These are phyloP conservation scores for Coecobrya sp. DNA, from an alignment of 2,888 invertebrate genomes.

Conservation along the genomic window DNA sequence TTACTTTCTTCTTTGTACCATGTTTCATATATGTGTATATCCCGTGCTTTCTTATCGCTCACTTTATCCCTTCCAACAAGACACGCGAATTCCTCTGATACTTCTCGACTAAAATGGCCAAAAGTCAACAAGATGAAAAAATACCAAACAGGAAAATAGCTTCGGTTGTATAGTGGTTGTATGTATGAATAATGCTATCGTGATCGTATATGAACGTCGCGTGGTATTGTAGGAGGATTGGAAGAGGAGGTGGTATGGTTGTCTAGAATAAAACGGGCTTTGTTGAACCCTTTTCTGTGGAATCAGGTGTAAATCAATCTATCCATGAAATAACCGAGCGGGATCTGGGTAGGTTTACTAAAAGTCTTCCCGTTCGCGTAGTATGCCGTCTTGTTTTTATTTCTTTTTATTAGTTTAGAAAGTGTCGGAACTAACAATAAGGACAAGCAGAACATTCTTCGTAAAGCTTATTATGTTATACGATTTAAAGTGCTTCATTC, in stretches of 20 bases:
- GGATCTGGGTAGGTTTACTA: background rate
- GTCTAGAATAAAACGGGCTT: conserved; percentile 50
- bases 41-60: background rate
- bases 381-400: background rate
- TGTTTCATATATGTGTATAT: background rate
- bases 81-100: conserved; percentile 69
- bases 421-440: background rate
- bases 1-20: background rate
- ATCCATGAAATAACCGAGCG: conserved; percentile 61
- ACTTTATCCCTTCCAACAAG: conserved; percentile 34
- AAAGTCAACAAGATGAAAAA: conserved; percentile 78
- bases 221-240: background rate
- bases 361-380: background rate
- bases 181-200: conserved; percentile 13
- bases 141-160: conserved; percentile 49
- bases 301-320: conserved; percentile 81
- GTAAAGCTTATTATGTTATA: too few relatives aligned
- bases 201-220: too few relatives aligned
- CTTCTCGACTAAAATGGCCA: conserved; percentile 67
- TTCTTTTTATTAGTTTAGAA: background rate
- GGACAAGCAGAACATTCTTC: background rate
- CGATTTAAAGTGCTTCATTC: too few relatives aligned
- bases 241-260: background rate
- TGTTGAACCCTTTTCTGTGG: conserved; percentile 55
- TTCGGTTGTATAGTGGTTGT: background rate